A percentile compares a stretch with the other conserved stretches of the same genome.
These are phyloP conservation scores for Pocillopora damicornis DNA, from an alignment of 64 coral and sea anemone species.

Conservation along the genomic window DNA sequence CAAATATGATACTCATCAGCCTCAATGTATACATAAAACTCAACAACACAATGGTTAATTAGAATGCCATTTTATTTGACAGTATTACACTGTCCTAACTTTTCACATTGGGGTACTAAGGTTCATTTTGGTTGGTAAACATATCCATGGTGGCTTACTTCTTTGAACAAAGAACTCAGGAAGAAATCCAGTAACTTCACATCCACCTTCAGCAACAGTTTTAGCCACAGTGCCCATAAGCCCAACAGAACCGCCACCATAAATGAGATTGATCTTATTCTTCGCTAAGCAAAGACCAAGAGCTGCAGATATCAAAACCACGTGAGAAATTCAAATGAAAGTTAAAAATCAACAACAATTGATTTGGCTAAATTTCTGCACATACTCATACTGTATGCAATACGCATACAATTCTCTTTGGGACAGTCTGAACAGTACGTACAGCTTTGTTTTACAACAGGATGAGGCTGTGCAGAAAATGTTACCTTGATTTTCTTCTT, in stretches of 20 bases:
- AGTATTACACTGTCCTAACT: not conserved
- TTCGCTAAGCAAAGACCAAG: slow-evolving; percentile 57
- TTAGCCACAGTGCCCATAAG: slow-evolving; percentile 66
- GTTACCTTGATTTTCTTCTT: too few species aligned
- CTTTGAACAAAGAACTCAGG: slow-evolving; percentile 52
- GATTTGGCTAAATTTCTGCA: too few species aligned
- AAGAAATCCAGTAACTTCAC: slow-evolving; percentile 63
- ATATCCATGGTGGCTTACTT: not conserved
- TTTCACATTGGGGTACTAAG: not conserved
- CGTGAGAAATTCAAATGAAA: too few species aligned
- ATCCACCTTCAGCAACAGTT: slow-evolving; percentile 49
- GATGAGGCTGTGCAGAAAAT: too few species aligned
- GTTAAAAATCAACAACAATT: too few species aligned
- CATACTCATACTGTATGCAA: too few species aligned
- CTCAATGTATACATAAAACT: not conserved
- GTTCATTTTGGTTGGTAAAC: not conserved
- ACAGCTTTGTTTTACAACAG: too few species aligned
- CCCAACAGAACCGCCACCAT: slow-evolving; percentile 62
- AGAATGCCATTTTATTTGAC: not conserved
- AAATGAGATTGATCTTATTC: slow-evolving; percentile 53
- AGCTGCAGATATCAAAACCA: slow-evolving; percentile 8
- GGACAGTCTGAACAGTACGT: too few species aligned
- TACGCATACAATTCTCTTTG: too few species aligned
- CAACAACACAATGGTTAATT: not conserved
- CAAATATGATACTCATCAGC: not conserved